Evolutionary conservation across 2,888 invertebrate genomes (phyloP), one percentile per base, ranked within the genome.

Genomic region (Fragum fragum): DNA sequence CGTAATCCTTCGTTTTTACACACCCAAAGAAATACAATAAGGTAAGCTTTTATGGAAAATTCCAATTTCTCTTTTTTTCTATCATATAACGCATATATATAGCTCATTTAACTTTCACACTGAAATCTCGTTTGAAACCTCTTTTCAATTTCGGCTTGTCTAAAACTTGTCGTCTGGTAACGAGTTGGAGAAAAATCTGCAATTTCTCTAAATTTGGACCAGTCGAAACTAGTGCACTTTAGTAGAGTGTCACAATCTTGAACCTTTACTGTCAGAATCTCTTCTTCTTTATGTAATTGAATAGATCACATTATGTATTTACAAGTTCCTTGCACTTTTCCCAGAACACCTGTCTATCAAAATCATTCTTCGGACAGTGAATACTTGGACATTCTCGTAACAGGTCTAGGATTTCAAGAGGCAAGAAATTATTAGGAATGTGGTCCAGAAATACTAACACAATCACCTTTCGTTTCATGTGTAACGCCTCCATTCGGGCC

Each of bases 401-500:
- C 29, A 84, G 36, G 39, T 76, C 68, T 28, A 81, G 26, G 5
- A 87, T 26, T 59, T 81, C 84, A 1, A 79, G 39, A 0, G 86
- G 85, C 32, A 87, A 55, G 9, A 59, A 52, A 26, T 79, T 61
- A n/a, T 76, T 36, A 7, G 86, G 79, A 26, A 88, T 81, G 5
- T 68, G 16, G 42, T 88, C 88, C 16, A 85, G 59, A 59, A 87
- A 80, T 14, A 86, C 75, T 11, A 84, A 23, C 23, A 86, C 72
- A n/a, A 87, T 39, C 16, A 83, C 81, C 28, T 77, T 72, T 23
- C 85, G 72, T 21, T 84, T 81, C 23, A 74, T 83, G 36, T 84
- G 76, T 21, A 88, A 68, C 32, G 81, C 79, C 61, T 88, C 87
- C 82, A 87, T 80, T 16, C 70, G 73, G 0, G 90, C 89, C 73